Percentiles rank a stretch among this genome's conserved stretches.
phyloP scores from a whole-genome alignment of 2,888 invertebrate species.

The Cyclophora punctaria region DNA sequence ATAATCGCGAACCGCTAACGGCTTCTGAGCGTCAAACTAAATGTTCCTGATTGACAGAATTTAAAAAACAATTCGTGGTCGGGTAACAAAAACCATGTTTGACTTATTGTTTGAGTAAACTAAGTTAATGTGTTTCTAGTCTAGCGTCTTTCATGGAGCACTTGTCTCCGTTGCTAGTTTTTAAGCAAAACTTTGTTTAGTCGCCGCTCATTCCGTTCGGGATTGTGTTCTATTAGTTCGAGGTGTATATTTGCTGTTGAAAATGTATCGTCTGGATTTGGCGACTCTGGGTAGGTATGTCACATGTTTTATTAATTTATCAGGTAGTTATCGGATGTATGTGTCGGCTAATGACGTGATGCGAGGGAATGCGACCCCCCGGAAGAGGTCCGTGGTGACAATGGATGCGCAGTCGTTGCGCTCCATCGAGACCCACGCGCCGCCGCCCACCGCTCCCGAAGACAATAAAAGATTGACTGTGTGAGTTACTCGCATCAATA shows the following conservation, averaged over 20 bases:
- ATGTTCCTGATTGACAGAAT: conserved; percentile 12
- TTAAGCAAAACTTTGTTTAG: not conserved
- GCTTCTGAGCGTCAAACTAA: conserved; percentile 4
- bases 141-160: conserved; percentile 8
- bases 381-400: conserved; percentile 55
- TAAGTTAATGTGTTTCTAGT: conserved; percentile 11
- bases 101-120: conserved; percentile 10
- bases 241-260: not conserved
- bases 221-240: not conserved
- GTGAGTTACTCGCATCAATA: conserved; percentile 34
- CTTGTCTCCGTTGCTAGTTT: conserved; percentile 1
- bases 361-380: conserved; percentile 47
- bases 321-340: conserved; percentile 52
- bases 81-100: conserved; percentile 6
- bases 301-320: not conserved
- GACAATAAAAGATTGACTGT: conserved; percentile 62
- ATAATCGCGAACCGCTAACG: conserved; percentile 5
- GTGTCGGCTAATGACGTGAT: conserved; percentile 36
- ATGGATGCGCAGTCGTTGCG: conserved; percentile 67
- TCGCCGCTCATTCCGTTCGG: too few relatives aligned
- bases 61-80: conserved; percentile 4
- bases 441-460: conserved; percentile 59
- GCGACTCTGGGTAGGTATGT: conserved; percentile 5
- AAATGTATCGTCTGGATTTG: not conserved
- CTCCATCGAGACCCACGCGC: conserved; percentile 62